A percentile compares a stretch with the other conserved stretches of the same genome.
These are phyloP conservation scores for Oryzias curvinotus DNA, from an alignment of 2,113 vertebrate species.

Conservation along the genomic window DNA sequence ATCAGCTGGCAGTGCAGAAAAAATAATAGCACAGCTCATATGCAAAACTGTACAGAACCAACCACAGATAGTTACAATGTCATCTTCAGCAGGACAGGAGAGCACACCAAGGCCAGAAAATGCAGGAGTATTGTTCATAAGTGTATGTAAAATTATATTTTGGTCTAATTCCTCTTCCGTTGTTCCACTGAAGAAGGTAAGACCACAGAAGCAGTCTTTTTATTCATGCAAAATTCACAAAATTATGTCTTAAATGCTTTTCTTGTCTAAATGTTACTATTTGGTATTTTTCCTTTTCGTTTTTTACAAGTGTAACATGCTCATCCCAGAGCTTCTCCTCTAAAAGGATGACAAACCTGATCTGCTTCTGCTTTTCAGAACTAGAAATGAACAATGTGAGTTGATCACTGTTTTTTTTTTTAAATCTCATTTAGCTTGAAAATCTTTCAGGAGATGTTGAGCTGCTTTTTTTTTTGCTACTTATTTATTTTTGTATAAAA, in stretches of 20 bases:
- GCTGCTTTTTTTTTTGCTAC: too few relatives aligned
- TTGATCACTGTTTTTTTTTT: not conserved
- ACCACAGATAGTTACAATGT: not conserved
- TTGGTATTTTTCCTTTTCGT: not conserved
- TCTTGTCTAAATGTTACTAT: too few relatives aligned
- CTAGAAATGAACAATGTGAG: constrained; percentile 6
- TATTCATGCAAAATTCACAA: not conserved
- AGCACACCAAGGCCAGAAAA: not conserved
- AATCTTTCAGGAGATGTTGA: too few relatives aligned
- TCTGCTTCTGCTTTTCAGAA: not conserved
- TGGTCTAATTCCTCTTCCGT: not conserved
- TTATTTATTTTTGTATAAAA: too few relatives aligned
- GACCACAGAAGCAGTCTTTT: not conserved
- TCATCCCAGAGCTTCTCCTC: not conserved
- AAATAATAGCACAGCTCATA: not conserved
- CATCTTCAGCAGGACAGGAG: not conserved
- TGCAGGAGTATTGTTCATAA: not conserved
- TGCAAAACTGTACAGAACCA: not conserved
- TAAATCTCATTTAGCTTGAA: not conserved
- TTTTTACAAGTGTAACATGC: not conserved
- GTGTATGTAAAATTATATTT: not conserved
- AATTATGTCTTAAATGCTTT: not conserved
- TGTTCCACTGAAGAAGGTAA: constrained; percentile 1
- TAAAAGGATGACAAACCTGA: constrained; percentile 1
- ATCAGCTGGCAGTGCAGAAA: not conserved